Conservation (phyloP, 2,797 vertebrate genomes). For the Pterois miles region DNA sequence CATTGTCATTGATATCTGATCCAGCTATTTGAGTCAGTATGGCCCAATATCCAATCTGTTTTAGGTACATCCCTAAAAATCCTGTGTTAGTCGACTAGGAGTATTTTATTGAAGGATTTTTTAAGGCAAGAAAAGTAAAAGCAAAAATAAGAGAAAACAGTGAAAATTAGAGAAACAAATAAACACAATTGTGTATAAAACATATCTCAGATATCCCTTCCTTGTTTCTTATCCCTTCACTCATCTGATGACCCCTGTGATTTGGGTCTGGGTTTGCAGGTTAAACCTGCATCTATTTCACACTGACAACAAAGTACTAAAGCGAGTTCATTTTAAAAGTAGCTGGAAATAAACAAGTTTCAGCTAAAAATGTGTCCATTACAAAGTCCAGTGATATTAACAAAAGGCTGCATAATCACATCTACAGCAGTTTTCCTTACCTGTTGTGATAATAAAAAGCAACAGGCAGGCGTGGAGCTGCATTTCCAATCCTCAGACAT, state of each 20-base stretch:
- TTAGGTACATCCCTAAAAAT: too few relatives aligned
- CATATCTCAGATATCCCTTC: neutral
- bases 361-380: neutral
- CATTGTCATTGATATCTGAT: too few relatives aligned
- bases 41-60: too few relatives aligned
- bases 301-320: neutral
- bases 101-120: neutral
- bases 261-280: neutral
- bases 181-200: neutral
- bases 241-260: neutral
- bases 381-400: neutral
- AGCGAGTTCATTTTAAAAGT: neutral
- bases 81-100: too few relatives aligned
- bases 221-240: neutral
- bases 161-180: neutral
- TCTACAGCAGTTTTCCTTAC: conserved; percentile 57
- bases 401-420: neutral
- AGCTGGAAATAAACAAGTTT: neutral
- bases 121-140: neutral
- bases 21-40: too few relatives aligned
- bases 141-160: neutral
- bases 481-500: conserved; percentile 84
- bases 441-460: conserved; percentile 77
- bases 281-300: neutral
- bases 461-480: conserved; percentile 73